Base-by-base conservation (phyloP, 2,113 vertebrate species). In the Nettapus auritus region DNA sequence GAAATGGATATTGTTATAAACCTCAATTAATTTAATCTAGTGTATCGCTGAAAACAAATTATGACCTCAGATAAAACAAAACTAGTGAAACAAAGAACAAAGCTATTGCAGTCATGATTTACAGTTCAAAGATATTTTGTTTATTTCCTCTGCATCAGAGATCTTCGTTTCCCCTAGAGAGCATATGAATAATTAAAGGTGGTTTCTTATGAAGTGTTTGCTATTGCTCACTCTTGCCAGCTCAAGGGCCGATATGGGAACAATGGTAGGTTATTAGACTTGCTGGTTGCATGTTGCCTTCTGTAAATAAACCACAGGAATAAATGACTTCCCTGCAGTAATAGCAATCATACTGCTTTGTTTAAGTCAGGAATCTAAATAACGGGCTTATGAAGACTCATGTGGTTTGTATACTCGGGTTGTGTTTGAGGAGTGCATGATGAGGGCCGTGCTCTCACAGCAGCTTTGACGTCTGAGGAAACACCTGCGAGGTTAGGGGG, bases 11-110 rank as follows among this genome's bases (percentile, higher is more conserved):
- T 97, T 96, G 88, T 97, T 97, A 96, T 97, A 96, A 97, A 97
- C 95, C 93, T 97, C 97, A 98, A 98, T 98, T 98, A 97, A 98
- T 98, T 97, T 98, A 97, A 98, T 97, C 94, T 96, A 97, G 90
- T 96, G 89, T 97, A 97, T 98, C 97, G 96, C 36, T 89, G 92
- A 94, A 97, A 98, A 97, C 97, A 98, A 98, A 98, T 98, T 97
- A 98, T 96, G 96, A 95, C 97, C 97, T 97, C 91, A 90, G 97
- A 97, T 97, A 97, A 97, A 97, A 95, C 92, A 95, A 92, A 98
- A 93, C 88, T n/a, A 59, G 80, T 40, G 59, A 96, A 95, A 97
- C 94, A 97, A 93, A 98, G 96, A 97, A 97, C 95, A 95, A 97
- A 98, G 97, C 94, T 92, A 82, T 96, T 66, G 46, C 84, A 93